These are phyloP conservation scores for Drosophila mimica DNA, from an alignment of 2,888 invertebrate genomes.

Conservation along the genomic window DNA sequence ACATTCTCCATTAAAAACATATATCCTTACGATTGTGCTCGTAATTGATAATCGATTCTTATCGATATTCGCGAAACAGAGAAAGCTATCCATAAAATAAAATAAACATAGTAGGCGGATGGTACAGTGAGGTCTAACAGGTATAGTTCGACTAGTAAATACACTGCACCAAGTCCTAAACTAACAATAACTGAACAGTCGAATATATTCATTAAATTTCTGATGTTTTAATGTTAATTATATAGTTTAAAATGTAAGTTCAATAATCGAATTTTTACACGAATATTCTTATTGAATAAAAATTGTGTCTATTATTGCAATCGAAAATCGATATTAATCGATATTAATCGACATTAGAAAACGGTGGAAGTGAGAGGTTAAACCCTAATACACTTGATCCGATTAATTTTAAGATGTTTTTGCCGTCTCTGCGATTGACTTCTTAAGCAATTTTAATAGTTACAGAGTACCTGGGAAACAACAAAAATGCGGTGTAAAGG, in stretches of 20 bases:
- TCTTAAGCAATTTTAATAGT: not conserved
- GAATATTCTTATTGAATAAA: not conserved
- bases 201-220: not conserved
- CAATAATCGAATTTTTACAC: not conserved
- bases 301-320: not conserved
- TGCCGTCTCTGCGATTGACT: not conserved
- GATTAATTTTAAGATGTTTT: too few relatives aligned
- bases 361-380: not conserved
- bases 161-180: not conserved
- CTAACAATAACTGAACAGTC: not conserved
- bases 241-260: not conserved
- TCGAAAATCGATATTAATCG: not conserved
- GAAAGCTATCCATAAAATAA: too few relatives aligned
- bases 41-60: not conserved
- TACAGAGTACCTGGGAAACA: not conserved
- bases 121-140: not conserved
- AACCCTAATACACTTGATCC: not conserved
- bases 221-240: not conserved
- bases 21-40: not conserved
- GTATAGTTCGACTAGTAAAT: not conserved
- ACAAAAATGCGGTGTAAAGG: constrained; percentile 21
- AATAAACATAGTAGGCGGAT: too few relatives aligned
- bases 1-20: not conserved
- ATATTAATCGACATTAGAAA: not conserved
- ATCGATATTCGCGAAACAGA: not conserved